Evolutionary conservation across 2,888 invertebrate species (phyloP).

Genomic region (Onchidella celtica): DNA sequence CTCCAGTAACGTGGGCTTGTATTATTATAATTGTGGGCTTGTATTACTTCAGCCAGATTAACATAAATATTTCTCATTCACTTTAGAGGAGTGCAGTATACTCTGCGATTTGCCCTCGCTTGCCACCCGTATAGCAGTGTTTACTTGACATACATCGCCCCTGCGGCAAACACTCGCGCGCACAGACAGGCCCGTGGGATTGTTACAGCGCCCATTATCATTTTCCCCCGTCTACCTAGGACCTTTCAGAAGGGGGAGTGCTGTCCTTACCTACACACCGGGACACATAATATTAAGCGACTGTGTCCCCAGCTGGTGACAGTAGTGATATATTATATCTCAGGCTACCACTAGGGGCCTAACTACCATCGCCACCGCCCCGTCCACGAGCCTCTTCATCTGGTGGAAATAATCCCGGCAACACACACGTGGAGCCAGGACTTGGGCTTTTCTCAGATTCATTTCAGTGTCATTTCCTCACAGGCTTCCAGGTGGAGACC

Average conservation of each 20-base stretch:
- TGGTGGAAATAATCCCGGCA: not conserved
- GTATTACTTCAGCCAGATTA: not conserved
- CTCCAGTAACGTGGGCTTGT: not conserved
- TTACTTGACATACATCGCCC: not conserved
- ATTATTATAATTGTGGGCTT: not conserved
- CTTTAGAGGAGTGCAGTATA: not conserved
- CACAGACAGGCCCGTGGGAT: not conserved
- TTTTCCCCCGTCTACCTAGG: too few species aligned
- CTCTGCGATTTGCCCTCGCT: too few species aligned
- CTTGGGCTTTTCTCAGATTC: too few species aligned
- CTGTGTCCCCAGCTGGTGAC: not conserved
- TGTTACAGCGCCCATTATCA: too few species aligned
- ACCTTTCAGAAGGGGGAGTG: too few species aligned
- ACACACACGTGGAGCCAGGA: not conserved
- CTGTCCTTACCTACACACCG: not conserved
- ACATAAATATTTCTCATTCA: slow-evolving; percentile 6
- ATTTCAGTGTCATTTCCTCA: too few species aligned
- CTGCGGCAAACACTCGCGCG: not conserved
- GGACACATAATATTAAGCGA: not conserved
- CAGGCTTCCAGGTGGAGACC: too few species aligned
- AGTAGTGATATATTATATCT: slow-evolving; percentile 2
- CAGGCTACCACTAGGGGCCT: not conserved
- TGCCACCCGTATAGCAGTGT: not conserved
- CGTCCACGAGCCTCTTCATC: not conserved
- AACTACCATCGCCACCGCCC: not conserved